These are phyloP conservation scores for Riparia riparia DNA, from an alignment of 2,113 vertebrate genomes.

Conservation along the genomic window DNA sequence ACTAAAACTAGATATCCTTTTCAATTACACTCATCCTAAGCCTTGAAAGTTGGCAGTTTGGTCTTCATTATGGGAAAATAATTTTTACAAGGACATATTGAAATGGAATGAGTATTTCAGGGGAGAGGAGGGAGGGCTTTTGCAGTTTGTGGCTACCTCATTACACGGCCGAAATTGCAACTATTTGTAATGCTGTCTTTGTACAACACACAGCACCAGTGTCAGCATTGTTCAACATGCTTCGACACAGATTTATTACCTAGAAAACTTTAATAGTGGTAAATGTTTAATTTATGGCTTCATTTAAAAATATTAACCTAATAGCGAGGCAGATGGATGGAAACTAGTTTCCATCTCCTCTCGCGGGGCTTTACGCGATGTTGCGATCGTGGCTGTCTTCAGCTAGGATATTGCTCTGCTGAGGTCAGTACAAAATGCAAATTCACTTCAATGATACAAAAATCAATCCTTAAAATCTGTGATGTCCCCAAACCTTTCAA, in stretches of 20 bases:
- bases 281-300: constrained; percentile 42
- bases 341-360: neutral
- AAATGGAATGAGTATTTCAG: neutral
- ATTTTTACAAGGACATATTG: neutral
- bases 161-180: neutral
- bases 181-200: neutral
- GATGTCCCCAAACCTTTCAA: neutral
- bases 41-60: neutral
- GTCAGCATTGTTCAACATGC: neutral
- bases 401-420: neutral
- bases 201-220: neutral
- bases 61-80: neutral
- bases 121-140: neutral
- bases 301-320: constrained; percentile 21
- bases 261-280: neutral
- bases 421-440: constrained; percentile 37
- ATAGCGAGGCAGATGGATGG: neutral
- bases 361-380: neutral
- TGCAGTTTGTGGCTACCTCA: neutral
- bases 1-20: neutral
- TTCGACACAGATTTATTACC: neutral
- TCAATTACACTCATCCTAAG: neutral
- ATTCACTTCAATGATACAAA: neutral
- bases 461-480: constrained; percentile 15
- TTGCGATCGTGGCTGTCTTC: neutral